These are phyloP conservation scores for Tachypleus tridentatus DNA, from an alignment of 1,140 invertebrate species.

Conservation along the genomic window DNA sequence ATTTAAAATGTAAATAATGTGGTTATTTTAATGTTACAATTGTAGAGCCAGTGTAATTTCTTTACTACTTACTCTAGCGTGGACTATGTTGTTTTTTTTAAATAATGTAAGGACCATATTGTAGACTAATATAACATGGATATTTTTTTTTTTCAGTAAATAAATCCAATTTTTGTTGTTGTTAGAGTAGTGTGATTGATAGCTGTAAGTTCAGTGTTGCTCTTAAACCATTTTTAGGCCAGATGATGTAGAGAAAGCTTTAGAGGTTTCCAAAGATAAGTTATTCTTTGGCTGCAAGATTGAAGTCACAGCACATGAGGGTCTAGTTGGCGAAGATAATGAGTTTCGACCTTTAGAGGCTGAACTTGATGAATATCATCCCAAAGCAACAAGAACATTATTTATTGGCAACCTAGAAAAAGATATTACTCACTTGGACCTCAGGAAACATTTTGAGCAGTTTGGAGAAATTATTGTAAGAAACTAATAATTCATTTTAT, in stretches of 20 bases:
- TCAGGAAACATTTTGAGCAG: constrained; percentile 80
- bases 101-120: too few species aligned
- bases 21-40: too few species aligned
- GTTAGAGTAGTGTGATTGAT: too few species aligned
- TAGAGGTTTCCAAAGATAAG: constrained; percentile 90
- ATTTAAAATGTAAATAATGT: too few species aligned
- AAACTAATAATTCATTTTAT: constrained; percentile 15
- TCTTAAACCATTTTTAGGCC: constrained; percentile 34
- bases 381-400: constrained; percentile 75
- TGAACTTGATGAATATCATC: constrained; percentile 89
- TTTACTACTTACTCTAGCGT: too few species aligned
- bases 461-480: constrained; percentile 91
- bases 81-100: too few species aligned
- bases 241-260: constrained; percentile 88
- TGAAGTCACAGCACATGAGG: constrained; percentile 75
- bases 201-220: too few species aligned
- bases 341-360: constrained; percentile 85
- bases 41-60: too few species aligned
- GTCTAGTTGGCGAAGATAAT: constrained; percentile 71
- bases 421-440: constrained; percentile 72
- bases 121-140: too few species aligned
- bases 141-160: too few species aligned
- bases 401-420: constrained; percentile 90
- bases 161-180: too few species aligned
- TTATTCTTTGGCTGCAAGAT: constrained; percentile 92